phyloP scores from a whole-genome alignment of 1,140 invertebrate genomes.

The silkworm (Bombyx mori) region DNA sequence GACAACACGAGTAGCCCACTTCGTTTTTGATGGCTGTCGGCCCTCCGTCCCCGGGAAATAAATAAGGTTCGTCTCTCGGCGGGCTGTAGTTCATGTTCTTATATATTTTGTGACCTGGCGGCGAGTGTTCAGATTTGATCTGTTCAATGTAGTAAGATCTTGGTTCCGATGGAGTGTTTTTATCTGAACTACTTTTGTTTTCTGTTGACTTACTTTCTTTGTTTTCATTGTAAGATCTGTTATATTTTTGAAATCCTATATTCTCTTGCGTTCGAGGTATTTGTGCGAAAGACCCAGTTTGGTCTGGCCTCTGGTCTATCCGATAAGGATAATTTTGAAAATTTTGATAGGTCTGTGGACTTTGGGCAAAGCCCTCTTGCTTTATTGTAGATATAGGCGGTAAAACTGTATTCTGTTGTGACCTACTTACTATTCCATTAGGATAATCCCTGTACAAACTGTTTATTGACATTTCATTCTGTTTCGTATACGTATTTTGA shows the following conservation, averaged over 20 bases:
- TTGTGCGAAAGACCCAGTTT: conserved; percentile 34
- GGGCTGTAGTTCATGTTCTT: conserved; percentile 60
- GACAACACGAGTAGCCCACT: conserved; percentile 78
- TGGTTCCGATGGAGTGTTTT: conserved; percentile 25
- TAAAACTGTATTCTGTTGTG: conserved; percentile 45
- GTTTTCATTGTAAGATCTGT: conserved; percentile 32
- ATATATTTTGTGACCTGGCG: conserved; percentile 68
- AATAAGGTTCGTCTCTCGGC: conserved; percentile 63
- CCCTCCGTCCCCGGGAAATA: conserved; percentile 78
- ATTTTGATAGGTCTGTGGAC: conserved; percentile 35
- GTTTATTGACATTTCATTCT: conserved; percentile 27
- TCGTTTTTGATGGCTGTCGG: conserved; percentile 73
- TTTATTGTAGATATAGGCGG: conserved; percentile 71
- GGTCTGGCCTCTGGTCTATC: conserved; percentile 30
- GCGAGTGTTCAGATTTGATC: conserved; percentile 69
- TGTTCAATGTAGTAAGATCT: conserved; percentile 68
- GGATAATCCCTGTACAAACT: conserved; percentile 38
- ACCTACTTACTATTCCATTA: conserved; percentile 32
- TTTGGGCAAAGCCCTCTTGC: conserved; percentile 59
- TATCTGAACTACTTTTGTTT: conserved; percentile 21
- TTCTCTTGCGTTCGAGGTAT: conserved; percentile 47
- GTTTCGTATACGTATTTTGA: conserved; percentile 35
- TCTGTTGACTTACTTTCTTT: conserved; percentile 34
- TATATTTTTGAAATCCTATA: conserved; percentile 58
- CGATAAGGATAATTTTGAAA: conserved; percentile 38